Conservation (phyloP, 2,888 invertebrate species). For the Tenthredo scrophulariae region DNA sequence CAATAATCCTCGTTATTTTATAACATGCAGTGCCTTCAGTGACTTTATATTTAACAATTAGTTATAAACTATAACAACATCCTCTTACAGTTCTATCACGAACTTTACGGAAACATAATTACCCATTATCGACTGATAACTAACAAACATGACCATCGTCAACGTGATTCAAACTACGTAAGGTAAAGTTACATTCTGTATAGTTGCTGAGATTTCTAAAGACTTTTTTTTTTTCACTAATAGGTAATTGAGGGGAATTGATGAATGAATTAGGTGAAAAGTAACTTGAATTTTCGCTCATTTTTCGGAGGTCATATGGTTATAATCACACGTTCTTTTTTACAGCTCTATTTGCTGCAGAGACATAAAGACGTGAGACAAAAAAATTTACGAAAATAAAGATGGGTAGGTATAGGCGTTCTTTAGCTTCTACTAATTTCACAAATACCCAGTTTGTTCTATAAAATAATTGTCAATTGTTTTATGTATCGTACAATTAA, state of each 20-base stretch:
- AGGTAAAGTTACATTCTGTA: not conserved
- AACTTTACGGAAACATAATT: not conserved
- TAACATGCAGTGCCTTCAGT: conserved; percentile 6
- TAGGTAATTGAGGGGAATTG: not conserved
- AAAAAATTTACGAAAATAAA: not conserved
- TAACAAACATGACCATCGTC: not conserved
- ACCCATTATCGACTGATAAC: not conserved
- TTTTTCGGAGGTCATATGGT: not conserved
- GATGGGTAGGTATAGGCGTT: not conserved
- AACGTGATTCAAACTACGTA: not conserved
- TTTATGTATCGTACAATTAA: not conserved
- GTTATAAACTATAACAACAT: conserved; percentile 28
- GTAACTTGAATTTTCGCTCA: not conserved
- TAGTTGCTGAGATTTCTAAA: not conserved
- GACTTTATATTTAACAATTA: conserved; percentile 5
- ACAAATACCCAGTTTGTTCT: not conserved
- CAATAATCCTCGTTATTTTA: not conserved
- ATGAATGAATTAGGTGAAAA: not conserved
- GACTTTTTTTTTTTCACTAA: not conserved
- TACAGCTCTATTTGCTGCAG: no score
- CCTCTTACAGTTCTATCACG: not conserved
- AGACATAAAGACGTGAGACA: not conserved
- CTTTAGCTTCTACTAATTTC: not conserved
- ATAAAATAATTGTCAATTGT: not conserved
- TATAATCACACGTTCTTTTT: not conserved